Conservation (phyloP, 2,113 vertebrate species). For the Macrotus californicus region DNA sequence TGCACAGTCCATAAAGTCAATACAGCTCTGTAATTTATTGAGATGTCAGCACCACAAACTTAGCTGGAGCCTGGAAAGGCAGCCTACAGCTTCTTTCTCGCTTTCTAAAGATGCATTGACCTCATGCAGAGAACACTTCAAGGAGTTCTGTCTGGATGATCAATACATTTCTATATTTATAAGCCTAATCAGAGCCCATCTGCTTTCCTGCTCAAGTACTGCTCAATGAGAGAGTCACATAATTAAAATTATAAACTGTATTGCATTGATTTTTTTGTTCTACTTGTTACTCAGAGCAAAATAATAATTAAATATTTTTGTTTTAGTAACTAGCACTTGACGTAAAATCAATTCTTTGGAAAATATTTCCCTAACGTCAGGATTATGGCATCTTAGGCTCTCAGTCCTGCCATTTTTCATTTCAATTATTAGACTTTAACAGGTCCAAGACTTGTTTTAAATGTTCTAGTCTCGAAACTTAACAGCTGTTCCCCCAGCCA, state of each 20-base stretch:
- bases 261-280: slow-evolving; percentile 75
- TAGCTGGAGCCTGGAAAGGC: slow-evolving; percentile 17
- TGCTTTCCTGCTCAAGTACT: slow-evolving; percentile 70
- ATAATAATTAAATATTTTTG: slow-evolving; percentile 76
- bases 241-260: slow-evolving; percentile 76
- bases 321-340: slow-evolving; percentile 69
- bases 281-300: slow-evolving; percentile 63
- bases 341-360: slow-evolving; percentile 73
- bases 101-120: slow-evolving; percentile 41
- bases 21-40: slow-evolving; percentile 64
- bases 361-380: slow-evolving; percentile 60
- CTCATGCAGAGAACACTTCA: slow-evolving; percentile 65
- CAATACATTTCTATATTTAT: slow-evolving; percentile 78
- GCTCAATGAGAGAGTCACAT: slow-evolving; percentile 65
- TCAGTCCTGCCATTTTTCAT: slow-evolving; percentile 22
- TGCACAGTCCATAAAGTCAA: slow-evolving; percentile 45
- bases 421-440: slow-evolving; percentile 48
- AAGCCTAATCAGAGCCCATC: slow-evolving; percentile 69
- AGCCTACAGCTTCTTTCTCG: slow-evolving; percentile 17
- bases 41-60: slow-evolving; percentile 54
- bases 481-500: slow-evolving; percentile 42
- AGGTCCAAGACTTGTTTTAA: slow-evolving; percentile 33
- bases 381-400: slow-evolving; percentile 30
- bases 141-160: slow-evolving; percentile 69
- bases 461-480: slow-evolving; percentile 25